phyloP scores from a whole-genome alignment of 2,888 invertebrate species.

The Tanypteryx hageni region DNA sequence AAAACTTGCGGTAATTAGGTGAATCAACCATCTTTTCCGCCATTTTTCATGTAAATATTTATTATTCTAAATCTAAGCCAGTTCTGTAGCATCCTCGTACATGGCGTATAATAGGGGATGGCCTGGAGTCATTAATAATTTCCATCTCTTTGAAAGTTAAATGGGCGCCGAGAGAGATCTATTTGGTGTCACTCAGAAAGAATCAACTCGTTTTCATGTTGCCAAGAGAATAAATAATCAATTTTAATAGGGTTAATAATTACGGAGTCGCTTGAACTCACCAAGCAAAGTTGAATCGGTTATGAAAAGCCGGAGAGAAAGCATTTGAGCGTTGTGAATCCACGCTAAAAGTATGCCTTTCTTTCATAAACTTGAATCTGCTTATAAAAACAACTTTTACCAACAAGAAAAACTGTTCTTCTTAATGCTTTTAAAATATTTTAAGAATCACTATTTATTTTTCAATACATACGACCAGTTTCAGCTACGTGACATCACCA shows the following conservation, averaged over 20 bases:
- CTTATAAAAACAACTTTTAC: too few relatives aligned
- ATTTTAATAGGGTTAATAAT: background rate
- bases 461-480: too few relatives aligned
- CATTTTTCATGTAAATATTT: background rate
- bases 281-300: background rate
- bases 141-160: background rate
- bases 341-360: too few relatives aligned
- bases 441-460: too few relatives aligned
- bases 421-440: too few relatives aligned
- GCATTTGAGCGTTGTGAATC: too few relatives aligned
- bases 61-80: background rate
- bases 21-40: background rate
- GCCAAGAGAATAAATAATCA: background rate
- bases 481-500: too few relatives aligned
- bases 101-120: background rate
- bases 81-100: background rate
- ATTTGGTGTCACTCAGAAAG: background rate
- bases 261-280: background rate
- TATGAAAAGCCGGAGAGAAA: too few relatives aligned
- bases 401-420: too few relatives aligned
- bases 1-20: slow-evolving; percentile 10
- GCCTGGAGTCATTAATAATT: slow-evolving; percentile 7
- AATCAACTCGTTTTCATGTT: background rate
- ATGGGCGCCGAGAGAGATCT: background rate
- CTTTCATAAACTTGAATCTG: too few relatives aligned